Evolutionary conservation across 1,140 invertebrate genomes (phyloP).

Genomic region (Camponotus vicinus): DNA sequence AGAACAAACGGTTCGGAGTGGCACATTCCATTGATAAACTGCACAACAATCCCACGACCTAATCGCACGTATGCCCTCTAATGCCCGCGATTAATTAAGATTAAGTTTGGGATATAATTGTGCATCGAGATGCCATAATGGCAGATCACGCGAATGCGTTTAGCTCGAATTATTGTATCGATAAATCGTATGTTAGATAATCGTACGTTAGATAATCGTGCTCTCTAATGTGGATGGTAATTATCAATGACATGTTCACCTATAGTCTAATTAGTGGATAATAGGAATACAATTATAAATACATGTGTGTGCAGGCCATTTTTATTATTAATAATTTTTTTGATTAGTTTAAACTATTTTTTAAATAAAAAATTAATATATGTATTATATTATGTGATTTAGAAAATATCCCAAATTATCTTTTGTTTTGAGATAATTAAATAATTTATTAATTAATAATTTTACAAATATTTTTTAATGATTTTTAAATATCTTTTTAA

Average conservation of each 20-base stretch:
- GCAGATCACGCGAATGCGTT: slow-evolving; percentile 15
- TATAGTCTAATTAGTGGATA: not conserved
- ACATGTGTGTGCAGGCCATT: not conserved
- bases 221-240: not conserved
- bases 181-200: not conserved
- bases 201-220: not conserved
- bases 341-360: not conserved
- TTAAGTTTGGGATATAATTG: slow-evolving; percentile 47
- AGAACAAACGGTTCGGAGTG: slow-evolving; percentile 48
- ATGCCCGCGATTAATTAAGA: slow-evolving; percentile 59
- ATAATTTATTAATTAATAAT: too few species aligned
- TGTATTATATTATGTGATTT: not conserved
- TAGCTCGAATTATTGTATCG: slow-evolving; percentile 4
- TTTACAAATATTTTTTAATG: too few species aligned
- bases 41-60: slow-evolving; percentile 26
- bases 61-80: slow-evolving; percentile 35
- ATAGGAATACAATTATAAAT: not conserved
- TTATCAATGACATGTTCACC: not conserved
- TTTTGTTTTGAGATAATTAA: not conserved
- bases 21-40: slow-evolving; percentile 54
- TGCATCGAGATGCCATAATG: slow-evolving; percentile 22
- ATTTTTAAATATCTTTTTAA: not conserved
- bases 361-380: not conserved
- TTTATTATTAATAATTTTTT: not conserved
- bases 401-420: not conserved